Conservation (phyloP, 2,113 vertebrate genomes). For the Leptosomus discolor region DNA sequence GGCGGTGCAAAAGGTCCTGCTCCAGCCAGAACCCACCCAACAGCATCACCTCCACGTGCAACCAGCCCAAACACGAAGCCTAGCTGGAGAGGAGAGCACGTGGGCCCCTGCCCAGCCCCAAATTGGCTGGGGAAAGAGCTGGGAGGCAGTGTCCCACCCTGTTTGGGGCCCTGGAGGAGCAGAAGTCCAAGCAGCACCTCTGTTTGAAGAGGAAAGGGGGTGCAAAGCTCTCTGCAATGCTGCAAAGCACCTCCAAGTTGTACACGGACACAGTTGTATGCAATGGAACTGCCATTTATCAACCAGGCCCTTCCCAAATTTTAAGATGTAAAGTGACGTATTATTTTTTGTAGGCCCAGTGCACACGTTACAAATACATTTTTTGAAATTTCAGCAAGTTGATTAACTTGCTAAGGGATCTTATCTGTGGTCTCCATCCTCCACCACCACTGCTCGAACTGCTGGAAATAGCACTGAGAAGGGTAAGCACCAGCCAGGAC, state of each 20-base stretch:
- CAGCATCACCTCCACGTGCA: neutral
- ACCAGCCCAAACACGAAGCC: accelerated
- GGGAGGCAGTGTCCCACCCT: neutral
- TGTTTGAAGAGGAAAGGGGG: neutral
- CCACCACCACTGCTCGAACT: neutral
- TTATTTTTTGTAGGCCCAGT: neutral
- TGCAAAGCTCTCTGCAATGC: neutral
- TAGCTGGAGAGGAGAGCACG: accelerated
- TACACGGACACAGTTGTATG: accelerated
- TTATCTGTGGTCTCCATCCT: neutral
- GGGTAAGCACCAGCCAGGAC: neutral
- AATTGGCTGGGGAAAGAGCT: neutral
- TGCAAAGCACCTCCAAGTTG: neutral
- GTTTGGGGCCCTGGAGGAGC: neutral
- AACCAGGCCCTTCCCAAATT: neutral
- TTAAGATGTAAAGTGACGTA: accelerated
- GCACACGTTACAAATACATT: neutral
- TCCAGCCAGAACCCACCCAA: neutral
- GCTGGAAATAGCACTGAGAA: neutral
- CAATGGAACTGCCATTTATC: neutral
- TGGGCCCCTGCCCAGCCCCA: neutral
- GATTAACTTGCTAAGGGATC: neutral
- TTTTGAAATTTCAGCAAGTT: neutral
- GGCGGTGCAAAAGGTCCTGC: neutral
- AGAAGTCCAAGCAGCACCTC: neutral